Conservation (phyloP, 1,140 invertebrate species). For the Riptortus pedestris region DNA sequence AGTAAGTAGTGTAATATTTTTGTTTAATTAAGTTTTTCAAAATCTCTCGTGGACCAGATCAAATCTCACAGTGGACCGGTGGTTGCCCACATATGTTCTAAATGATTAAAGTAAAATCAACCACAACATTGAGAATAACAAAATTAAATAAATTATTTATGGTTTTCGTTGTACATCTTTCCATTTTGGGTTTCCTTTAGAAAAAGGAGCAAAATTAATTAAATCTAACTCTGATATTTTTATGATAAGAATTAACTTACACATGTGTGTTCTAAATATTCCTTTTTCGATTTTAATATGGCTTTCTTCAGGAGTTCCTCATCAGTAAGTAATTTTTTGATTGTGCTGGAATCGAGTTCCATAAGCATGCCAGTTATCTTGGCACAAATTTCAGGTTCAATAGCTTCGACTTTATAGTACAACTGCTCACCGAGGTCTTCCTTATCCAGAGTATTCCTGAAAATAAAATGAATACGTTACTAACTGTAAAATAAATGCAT, state of each 20-base stretch:
- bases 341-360: slow-evolving; percentile 27
- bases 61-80: too few relatives aligned
- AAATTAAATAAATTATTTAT: too few relatives aligned
- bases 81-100: too few relatives aligned
- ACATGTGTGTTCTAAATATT: slow-evolving; percentile 20
- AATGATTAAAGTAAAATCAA: too few relatives aligned
- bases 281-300: slow-evolving; percentile 28
- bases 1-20: too few relatives aligned
- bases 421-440: slow-evolving; percentile 28
- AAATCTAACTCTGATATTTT: too few relatives aligned
- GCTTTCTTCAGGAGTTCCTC: slow-evolving; percentile 24
- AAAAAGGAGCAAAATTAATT: too few relatives aligned
- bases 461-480: neutral
- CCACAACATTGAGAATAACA: too few relatives aligned
- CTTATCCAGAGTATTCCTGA: slow-evolving; percentile 17
- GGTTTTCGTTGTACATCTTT: too few relatives aligned
- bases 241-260: neutral
- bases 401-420: slow-evolving; percentile 23
- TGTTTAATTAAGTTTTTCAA: too few relatives aligned
- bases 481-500: neutral
- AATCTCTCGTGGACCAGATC: too few relatives aligned
- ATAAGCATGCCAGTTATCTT: slow-evolving; percentile 32
- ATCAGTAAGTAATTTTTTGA: slow-evolving; percentile 26
- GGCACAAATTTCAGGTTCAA: slow-evolving; percentile 29
- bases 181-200: too few relatives aligned